Conservation (phyloP, 2,797 vertebrate genomes). For the Pangasius djambal region DNA sequence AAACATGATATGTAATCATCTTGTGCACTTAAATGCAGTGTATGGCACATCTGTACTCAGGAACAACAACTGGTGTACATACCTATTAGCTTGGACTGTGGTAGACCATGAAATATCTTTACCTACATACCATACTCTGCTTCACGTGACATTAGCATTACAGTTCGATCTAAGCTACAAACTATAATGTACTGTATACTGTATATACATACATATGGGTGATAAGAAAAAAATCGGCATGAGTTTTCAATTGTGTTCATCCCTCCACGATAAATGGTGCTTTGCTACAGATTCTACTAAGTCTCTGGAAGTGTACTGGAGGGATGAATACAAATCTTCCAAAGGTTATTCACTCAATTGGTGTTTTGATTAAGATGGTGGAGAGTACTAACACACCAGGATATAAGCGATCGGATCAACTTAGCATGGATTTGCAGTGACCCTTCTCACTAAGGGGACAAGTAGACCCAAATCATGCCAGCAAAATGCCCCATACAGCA, state of each 20-base stretch:
- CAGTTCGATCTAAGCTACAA: neutral
- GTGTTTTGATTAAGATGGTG: neutral
- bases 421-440: neutral
- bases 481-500: neutral
- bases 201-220: neutral
- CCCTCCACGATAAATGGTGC: neutral
- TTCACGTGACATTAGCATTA: neutral
- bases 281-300: neutral
- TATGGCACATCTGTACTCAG: neutral
- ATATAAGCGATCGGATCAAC: neutral
- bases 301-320: neutral
- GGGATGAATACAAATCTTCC: neutral
- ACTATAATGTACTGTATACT: neutral
- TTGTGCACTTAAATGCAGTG: neutral
- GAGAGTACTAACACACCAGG: neutral
- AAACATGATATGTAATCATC: neutral
- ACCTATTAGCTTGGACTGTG: neutral
- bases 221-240: neutral
- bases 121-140: neutral
- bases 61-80: neutral
- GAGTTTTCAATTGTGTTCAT: neutral
- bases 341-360: neutral
- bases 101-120: too few species aligned
- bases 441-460: neutral
- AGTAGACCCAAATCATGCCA: neutral